phyloP scores from a whole-genome alignment of 35 echinoderm and acorn worm genomes.

The Eucidaris tribuloides region DNA sequence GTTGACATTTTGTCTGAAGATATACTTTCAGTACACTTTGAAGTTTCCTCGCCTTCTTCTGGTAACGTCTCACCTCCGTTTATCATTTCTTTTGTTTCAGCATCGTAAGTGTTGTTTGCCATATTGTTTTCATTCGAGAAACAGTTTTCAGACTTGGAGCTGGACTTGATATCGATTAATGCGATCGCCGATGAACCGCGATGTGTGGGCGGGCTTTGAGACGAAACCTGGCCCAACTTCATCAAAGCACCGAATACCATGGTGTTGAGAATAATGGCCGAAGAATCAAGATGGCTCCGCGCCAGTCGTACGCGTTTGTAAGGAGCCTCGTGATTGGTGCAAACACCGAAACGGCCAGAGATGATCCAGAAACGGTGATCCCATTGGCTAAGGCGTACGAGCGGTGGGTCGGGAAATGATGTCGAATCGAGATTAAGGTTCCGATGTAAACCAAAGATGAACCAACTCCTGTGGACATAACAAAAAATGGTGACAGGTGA shows the following conservation, averaged over 20 bases:
- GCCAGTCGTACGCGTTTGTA: slow-evolving; percentile 6
- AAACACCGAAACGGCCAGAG: slow-evolving; percentile 14
- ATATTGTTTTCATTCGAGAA: no score
- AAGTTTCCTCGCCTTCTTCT: no score
- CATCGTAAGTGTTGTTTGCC: no score
- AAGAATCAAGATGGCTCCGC: slow-evolving; percentile 2
- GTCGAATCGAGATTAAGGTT: slow-evolving; percentile 2
- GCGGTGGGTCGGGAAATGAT: neutral
- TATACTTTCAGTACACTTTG: no score
- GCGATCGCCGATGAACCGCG: no score
- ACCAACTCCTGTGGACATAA: neutral
- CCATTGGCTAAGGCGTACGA: slow-evolving; percentile 9
- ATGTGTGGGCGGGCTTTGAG: no score
- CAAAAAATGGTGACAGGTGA: no score
- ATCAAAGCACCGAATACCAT: slow-evolving; percentile 1
- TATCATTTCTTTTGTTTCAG: no score
- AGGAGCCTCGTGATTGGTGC: slow-evolving; percentile 1
- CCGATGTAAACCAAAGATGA: slow-evolving; percentile 16
- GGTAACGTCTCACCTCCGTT: no score
- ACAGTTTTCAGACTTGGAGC: no score
- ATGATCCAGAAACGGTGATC: slow-evolving; percentile 15
- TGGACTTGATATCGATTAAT: no score
- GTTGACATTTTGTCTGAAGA: neutral
- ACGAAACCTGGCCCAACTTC: no score
- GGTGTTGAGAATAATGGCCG: slow-evolving; percentile 15